These are phyloP conservation scores for Iguana delicatissima DNA, from an alignment of 2,797 vertebrate genomes.

Conservation along the genomic window DNA sequence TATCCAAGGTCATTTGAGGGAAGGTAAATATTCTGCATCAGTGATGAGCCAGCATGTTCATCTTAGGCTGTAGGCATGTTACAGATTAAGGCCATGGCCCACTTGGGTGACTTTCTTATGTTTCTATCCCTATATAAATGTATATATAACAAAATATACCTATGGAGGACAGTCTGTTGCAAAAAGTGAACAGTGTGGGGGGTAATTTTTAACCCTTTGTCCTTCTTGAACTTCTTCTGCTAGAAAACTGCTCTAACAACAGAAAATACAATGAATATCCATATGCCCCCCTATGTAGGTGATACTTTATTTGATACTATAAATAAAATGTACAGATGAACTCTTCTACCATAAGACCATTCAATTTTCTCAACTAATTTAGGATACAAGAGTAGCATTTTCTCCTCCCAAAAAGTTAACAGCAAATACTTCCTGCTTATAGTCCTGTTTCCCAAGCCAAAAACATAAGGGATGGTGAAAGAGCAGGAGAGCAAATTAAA, in stretches of 20 bases:
- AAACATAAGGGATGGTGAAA: neutral
- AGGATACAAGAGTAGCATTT: neutral
- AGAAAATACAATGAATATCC: neutral
- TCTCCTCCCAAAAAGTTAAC: rapidly evolving
- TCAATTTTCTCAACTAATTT: neutral
- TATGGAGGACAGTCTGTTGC: neutral
- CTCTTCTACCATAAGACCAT: neutral
- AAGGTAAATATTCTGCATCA: neutral
- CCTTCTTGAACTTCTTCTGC: neutral
- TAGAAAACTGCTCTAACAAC: neutral
- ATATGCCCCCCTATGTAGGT: too few species aligned
- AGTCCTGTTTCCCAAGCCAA: rapidly evolving
- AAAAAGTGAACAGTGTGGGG: neutral
- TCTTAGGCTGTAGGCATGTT: neutral
- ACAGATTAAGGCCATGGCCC: too few species aligned
- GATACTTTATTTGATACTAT: neutral
- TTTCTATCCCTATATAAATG: neutral
- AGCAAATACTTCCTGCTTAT: rapidly evolving
- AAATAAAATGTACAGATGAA: neutral
- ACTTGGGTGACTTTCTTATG: neutral
- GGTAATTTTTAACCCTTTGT: neutral
- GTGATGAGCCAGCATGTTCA: neutral
- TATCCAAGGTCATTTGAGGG: neutral
- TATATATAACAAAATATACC: neutral
- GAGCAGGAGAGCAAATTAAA: neutral